A percentile compares a stretch with the other conserved stretches of the same genome.
Conservation (phyloP, 1,140 invertebrate species). For the Conus betulinus region DNA sequence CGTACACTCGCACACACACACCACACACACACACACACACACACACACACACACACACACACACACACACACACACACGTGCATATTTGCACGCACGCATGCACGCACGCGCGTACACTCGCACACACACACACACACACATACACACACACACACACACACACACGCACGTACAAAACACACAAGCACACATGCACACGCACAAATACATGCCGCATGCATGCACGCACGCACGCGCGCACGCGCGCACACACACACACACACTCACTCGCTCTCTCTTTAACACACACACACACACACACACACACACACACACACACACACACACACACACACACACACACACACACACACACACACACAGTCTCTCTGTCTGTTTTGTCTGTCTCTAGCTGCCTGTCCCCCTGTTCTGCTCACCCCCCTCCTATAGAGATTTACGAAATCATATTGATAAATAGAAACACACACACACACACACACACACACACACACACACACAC, state of each 20-base stretch:
- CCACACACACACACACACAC: neutral
- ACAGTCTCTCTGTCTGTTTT: neutral
- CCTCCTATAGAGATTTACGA: too few relatives aligned
- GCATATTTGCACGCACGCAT: neutral
- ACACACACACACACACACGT: neutral
- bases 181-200: neutral
- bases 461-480: too few relatives aligned
- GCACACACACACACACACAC: neutral
- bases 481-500: too few relatives aligned
- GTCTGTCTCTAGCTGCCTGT: too few relatives aligned
- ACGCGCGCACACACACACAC: neutral
- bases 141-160: slow-evolving; percentile 1
- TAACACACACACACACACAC: neutral
- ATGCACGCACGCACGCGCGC: neutral
- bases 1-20: neutral
- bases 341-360: slow-evolving; percentile 4
- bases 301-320: slow-evolving; percentile 10
- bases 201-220: neutral
- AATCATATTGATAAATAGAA: too few relatives aligned
- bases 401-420: too few relatives aligned
- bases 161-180: neutral
- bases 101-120: neutral
- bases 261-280: slow-evolving; percentile 5
- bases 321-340: neutral
- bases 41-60: neutral